phyloP scores from a whole-genome alignment of 2,113 vertebrate genomes.

The Megalops atlanticus region DNA sequence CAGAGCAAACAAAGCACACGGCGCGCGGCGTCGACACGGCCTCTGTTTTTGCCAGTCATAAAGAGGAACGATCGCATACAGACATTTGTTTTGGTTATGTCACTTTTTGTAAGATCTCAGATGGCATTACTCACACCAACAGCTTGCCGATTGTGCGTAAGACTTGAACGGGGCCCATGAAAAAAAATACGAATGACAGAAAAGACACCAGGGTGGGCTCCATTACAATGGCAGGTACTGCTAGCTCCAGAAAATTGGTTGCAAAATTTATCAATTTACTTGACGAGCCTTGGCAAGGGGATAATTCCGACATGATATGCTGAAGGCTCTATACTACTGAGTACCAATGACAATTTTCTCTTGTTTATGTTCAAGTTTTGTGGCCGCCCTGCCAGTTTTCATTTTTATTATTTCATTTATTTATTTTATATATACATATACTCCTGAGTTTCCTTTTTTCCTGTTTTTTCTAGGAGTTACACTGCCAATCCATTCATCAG shows the following conservation, averaged over 20 bases:
- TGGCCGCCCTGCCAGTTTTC: conserved; percentile 5
- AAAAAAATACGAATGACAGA: neutral
- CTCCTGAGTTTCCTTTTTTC: too few species aligned
- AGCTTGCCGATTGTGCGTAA: too few species aligned
- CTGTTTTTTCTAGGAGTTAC: too few species aligned
- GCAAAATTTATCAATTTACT: conserved; percentile 36
- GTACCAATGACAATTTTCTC: conserved; percentile 1
- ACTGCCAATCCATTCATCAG: too few species aligned
- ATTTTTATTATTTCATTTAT: too few species aligned
- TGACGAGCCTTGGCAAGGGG: conserved; percentile 27
- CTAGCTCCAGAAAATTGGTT: conserved; percentile 37
- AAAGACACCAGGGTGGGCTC: neutral
- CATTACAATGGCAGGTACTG: neutral
- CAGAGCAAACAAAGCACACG: conserved; percentile 34
- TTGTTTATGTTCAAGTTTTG: neutral
- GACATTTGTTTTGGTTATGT: conserved; percentile 28
- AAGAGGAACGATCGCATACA: neutral
- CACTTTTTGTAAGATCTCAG: neutral
- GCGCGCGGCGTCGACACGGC: conserved; percentile 18
- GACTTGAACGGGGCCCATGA: neutral
- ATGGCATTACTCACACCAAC: neutral
- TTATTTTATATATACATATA: conserved; percentile 20
- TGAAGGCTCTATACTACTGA: conserved; percentile 6
- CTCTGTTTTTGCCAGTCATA: conserved; percentile 29
- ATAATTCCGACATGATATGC: conserved; percentile 30